These are phyloP conservation scores for Anguilla marmorata DNA, from an alignment of 2,797 vertebrate species.

Conservation along the genomic window DNA sequence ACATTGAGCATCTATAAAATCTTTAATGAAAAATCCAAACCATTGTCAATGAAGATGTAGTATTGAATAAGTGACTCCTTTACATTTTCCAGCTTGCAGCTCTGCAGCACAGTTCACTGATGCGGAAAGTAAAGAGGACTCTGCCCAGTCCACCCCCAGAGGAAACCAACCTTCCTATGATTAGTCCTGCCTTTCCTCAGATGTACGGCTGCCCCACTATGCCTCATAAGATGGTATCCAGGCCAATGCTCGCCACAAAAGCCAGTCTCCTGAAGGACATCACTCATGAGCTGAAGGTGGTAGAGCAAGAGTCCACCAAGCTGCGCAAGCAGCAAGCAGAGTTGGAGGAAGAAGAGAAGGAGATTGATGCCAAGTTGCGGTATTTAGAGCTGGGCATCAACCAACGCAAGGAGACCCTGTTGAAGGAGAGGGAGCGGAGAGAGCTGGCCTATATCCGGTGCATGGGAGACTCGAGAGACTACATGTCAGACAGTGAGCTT, in stretches of 20 bases:
- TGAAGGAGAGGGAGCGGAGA: constrained; percentile 87
- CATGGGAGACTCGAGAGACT: constrained; percentile 89
- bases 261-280: constrained; percentile 87
- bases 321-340: constrained; percentile 97
- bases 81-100: constrained; percentile 81
- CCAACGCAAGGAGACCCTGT: constrained; percentile 93
- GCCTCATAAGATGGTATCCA: constrained; percentile 79
- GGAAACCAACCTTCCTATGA: constrained; percentile 85
- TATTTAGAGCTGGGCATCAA: constrained; percentile 95
- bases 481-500: constrained; percentile 96
- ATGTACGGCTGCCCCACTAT: constrained; percentile 86
- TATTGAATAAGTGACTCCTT: constrained; percentile 9
- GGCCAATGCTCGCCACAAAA: constrained; percentile 84
- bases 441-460: constrained; percentile 87
- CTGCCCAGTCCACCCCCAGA: constrained; percentile 98
- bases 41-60: neutral
- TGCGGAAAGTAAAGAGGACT: constrained; percentile 97
- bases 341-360: constrained; percentile 97
- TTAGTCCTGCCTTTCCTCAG: constrained; percentile 84
- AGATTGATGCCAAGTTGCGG: constrained; percentile 97
- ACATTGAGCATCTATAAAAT: neutral
- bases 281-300: constrained; percentile 88
- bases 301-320: constrained; percentile 97
- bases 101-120: constrained; percentile 88
- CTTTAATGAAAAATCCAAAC: neutral